Conservation (phyloP, 1,140 invertebrate species). For the Habropoda laboriosa region DNA sequence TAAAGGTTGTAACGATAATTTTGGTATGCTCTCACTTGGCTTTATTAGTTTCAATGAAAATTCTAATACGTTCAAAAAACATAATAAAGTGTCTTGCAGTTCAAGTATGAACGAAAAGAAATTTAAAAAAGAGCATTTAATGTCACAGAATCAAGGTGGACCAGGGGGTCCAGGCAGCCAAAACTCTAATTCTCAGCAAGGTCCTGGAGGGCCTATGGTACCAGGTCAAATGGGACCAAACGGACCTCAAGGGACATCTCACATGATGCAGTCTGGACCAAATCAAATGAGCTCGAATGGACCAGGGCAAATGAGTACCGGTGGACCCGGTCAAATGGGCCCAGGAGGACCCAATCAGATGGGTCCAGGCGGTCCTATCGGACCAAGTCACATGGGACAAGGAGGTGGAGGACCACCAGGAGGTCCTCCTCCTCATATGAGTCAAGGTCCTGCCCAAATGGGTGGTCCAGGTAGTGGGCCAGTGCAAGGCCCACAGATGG, state of each 20-base stretch:
- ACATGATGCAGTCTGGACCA: constrained; percentile 69
- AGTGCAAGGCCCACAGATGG: constrained; percentile 65
- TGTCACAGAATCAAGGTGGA: constrained; percentile 70
- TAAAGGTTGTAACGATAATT: no score
- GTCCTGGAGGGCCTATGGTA: constrained; percentile 63
- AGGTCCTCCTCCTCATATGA: constrained; percentile 60
- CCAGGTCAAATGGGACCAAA: constrained; percentile 73
- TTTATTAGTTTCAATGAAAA: no score
- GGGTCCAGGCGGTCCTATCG: constrained; percentile 59
- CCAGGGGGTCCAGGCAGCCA: constrained; percentile 59
- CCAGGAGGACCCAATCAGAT: constrained; percentile 61
- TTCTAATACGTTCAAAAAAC: background rate
- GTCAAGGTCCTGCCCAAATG: constrained; percentile 64
- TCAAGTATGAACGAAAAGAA: no score
- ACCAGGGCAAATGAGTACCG: constrained; percentile 62
- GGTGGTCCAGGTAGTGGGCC: constrained; percentile 56
- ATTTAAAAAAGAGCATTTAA: background rate
- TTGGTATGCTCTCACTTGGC: no score
- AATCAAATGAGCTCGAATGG: constrained; percentile 68
- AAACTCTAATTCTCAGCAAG: constrained; percentile 57
- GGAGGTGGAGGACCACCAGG: constrained; percentile 67
- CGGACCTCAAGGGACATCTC: constrained; percentile 72
- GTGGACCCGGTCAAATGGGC: constrained; percentile 69
- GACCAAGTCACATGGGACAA: constrained; percentile 57
- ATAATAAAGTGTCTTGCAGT: no score